These are phyloP conservation scores for Laodelphax striatellus DNA, from an alignment of 1,140 invertebrate species.

Conservation along the genomic window DNA sequence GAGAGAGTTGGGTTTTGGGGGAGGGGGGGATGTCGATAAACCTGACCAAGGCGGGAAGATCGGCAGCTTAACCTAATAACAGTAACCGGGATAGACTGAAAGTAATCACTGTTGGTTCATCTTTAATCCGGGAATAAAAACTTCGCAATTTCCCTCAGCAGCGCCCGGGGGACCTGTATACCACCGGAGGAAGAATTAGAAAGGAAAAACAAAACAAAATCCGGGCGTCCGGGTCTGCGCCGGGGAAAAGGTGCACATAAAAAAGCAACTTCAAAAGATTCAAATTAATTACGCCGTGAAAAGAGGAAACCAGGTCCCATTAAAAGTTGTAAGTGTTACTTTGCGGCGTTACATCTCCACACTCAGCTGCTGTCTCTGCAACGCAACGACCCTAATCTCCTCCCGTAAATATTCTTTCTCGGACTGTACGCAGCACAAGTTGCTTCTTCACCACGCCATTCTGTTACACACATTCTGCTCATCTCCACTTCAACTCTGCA, in stretches of 20 bases:
- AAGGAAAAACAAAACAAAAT: background rate
- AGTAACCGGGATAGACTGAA: background rate
- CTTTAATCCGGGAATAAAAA: slow-evolving; percentile 3
- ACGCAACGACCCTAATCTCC: background rate
- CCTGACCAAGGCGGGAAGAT: background rate
- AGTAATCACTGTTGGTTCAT: slow-evolving; percentile 2
- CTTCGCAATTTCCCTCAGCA: background rate
- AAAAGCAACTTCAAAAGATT: slow-evolving; percentile 2
- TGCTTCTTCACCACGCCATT: no score
- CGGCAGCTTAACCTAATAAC: slow-evolving; percentile 1
- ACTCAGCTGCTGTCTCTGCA: background rate
- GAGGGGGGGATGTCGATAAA: no score
- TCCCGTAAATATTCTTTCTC: background rate
- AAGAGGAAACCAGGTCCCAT: background rate
- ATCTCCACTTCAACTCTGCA: no score
- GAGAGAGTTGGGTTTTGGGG: no score
- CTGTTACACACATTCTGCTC: no score
- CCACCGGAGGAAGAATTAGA: background rate
- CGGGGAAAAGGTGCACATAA: background rate
- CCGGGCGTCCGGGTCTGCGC: no score
- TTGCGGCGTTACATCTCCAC: background rate
- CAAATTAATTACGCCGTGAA: slow-evolving; percentile 1
- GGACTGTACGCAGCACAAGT: no score
- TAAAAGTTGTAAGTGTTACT: slow-evolving; percentile 4
- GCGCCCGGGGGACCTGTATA: background rate